These are phyloP conservation scores for Megamerina dolium DNA, from an alignment of 2,888 invertebrate genomes.

Conservation along the genomic window DNA sequence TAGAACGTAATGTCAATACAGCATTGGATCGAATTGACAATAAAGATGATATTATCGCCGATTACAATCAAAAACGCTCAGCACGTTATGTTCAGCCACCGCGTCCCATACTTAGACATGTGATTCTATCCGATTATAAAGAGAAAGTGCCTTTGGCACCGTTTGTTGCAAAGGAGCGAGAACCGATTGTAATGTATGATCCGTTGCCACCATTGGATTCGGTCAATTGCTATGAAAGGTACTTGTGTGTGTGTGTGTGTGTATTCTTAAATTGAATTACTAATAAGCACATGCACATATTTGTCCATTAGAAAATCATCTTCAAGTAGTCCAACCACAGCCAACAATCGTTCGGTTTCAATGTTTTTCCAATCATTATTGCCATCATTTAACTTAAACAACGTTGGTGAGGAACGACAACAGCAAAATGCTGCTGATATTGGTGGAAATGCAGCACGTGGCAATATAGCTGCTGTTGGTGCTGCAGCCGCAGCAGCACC, in stretches of 20 bases:
- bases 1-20: slow-evolving; percentile 64
- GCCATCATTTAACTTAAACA: slow-evolving; percentile 57
- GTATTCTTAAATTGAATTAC: too few relatives aligned
- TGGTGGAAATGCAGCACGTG: slow-evolving; percentile 18
- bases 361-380: slow-evolving; percentile 68
- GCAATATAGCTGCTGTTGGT: slow-evolving; percentile 19
- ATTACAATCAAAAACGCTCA: slow-evolving; percentile 54
- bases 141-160: slow-evolving; percentile 49
- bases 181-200: slow-evolving; percentile 64
- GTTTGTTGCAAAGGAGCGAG: slow-evolving; percentile 45
- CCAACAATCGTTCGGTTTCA: slow-evolving; percentile 46
- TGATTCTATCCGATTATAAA: slow-evolving; percentile 50
- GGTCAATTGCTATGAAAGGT: slow-evolving; percentile 63
- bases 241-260: background rate
- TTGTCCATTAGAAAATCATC: slow-evolving; percentile 36
- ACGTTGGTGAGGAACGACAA: slow-evolving; percentile 25
- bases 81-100: slow-evolving; percentile 44
- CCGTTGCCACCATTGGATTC: slow-evolving; percentile 73
- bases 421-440: slow-evolving; percentile 20
- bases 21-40: slow-evolving; percentile 60
- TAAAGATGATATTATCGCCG: slow-evolving; percentile 56
- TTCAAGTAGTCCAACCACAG: slow-evolving; percentile 40
- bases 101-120: slow-evolving; percentile 45
- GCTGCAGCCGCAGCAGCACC: slow-evolving; percentile 19
- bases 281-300: background rate